Conservation (phyloP, 2,888 invertebrate species). For the Asteroscopus sphinx region DNA sequence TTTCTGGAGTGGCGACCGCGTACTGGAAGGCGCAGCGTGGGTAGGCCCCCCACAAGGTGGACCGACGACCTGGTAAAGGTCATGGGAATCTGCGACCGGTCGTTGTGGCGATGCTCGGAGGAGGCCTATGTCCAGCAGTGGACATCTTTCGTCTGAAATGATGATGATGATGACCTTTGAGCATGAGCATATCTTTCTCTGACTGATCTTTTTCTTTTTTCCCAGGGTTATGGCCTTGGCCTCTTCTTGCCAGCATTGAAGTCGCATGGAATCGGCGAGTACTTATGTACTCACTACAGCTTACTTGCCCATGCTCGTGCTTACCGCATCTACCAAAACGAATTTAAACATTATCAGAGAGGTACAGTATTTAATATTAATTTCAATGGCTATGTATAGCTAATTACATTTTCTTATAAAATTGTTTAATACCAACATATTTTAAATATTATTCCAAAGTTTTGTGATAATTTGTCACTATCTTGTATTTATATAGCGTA, state of each 20-base stretch:
- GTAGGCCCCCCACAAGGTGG: too few species aligned
- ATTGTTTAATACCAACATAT: background rate
- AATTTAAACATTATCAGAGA: slow-evolving; percentile 87
- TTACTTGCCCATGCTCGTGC: slow-evolving; percentile 91
- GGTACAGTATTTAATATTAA: slow-evolving; percentile 68
- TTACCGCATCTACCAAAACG: slow-evolving; percentile 90
- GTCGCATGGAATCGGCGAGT: slow-evolving; percentile 88
- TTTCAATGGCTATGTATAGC: background rate
- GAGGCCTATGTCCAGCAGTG: too few species aligned
- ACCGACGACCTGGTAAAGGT: too few species aligned
- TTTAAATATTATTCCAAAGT: slow-evolving; percentile 8
- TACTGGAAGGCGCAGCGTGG: too few species aligned
- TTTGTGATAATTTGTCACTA: slow-evolving; percentile 5
- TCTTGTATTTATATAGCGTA: slow-evolving; percentile 9
- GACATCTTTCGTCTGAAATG: too few species aligned
- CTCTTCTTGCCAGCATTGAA: slow-evolving; percentile 88
- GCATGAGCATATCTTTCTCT: too few species aligned
- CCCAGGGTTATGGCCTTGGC: slow-evolving; percentile 86
- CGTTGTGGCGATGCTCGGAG: too few species aligned
- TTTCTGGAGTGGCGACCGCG: too few species aligned
- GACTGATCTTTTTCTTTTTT: slow-evolving; percentile 1
- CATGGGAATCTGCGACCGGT: too few species aligned
- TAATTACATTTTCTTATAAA: slow-evolving; percentile 7
- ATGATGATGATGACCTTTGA: too few species aligned
- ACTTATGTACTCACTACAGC: slow-evolving; percentile 91